These are phyloP conservation scores for Thera obeliscata DNA, from an alignment of 2,888 invertebrate species.

Conservation along the genomic window DNA sequence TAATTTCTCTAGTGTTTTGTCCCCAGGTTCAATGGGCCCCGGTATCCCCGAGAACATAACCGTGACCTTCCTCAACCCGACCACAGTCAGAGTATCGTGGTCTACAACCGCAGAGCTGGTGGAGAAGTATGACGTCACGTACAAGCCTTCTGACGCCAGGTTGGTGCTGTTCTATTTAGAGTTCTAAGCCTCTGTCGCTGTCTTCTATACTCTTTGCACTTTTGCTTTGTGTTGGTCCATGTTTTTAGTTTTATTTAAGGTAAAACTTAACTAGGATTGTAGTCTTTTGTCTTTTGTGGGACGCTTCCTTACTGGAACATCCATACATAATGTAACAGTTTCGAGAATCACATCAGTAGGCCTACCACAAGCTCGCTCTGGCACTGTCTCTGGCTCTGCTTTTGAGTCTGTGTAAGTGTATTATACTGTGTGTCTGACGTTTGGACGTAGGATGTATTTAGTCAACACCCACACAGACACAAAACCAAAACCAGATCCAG, in stretches of 20 bases:
- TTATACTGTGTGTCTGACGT: too few species aligned
- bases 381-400: too few species aligned
- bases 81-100: conserved; percentile 94
- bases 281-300: too few species aligned
- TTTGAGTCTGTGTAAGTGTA: too few species aligned
- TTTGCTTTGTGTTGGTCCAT: conserved; percentile 33
- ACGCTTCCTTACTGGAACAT: too few species aligned
- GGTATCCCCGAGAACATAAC: conserved; percentile 95
- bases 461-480: too few species aligned
- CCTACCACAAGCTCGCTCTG: too few species aligned
- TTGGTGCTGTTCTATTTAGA: conserved; percentile 75
- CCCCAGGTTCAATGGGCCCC: conserved; percentile 89
- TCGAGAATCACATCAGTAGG: too few species aligned
- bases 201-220: conserved; percentile 43
- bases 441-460: too few species aligned
- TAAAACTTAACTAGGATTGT: background rate
- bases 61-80: conserved; percentile 93
- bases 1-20: conserved; percentile 6
- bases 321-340: too few species aligned
- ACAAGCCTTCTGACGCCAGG: conserved; percentile 96
- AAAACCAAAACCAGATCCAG: too few species aligned
- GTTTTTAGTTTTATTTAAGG: conserved; percentile 3
- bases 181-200: conserved; percentile 39
- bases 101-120: conserved; percentile 91
- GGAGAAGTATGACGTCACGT: conserved; percentile 95